Evolutionary conservation across 2,888 invertebrate species (phyloP).

Genomic region (Drosophila buzzatii): DNA sequence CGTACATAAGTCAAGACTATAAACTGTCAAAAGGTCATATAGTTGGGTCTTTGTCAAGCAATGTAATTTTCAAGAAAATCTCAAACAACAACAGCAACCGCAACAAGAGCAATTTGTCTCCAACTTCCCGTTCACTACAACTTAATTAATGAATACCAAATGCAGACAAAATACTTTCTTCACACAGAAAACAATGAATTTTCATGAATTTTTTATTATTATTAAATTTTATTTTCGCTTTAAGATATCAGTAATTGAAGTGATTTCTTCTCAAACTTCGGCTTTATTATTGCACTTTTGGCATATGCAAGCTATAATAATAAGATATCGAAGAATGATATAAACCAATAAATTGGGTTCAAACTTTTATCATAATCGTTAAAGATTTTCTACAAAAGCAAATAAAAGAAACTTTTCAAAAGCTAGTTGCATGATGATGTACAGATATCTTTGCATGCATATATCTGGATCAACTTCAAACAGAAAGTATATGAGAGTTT

Average conservation of each 20-base stretch:
- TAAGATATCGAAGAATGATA: slow-evolving; percentile 5
- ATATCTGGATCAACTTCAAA: neutral
- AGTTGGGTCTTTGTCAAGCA: slow-evolving; percentile 61
- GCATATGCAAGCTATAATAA: slow-evolving; percentile 13
- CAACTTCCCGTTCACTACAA: slow-evolving; percentile 34
- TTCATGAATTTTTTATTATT: neutral
- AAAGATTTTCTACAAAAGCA: slow-evolving; percentile 15
- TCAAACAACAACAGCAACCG: slow-evolving; percentile 23
- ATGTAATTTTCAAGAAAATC: slow-evolving; percentile 64
- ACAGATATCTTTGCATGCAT: neutral
- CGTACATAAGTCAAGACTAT: slow-evolving; percentile 46
- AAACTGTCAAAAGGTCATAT: slow-evolving; percentile 68
- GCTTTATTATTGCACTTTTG: slow-evolving; percentile 6
- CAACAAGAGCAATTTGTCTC: slow-evolving; percentile 57
- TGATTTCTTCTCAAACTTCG: neutral
- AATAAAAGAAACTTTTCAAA: slow-evolving; percentile 12
- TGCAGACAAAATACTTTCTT: slow-evolving; percentile 14
- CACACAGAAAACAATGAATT: neutral
- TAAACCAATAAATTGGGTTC: slow-evolving; percentile 17
- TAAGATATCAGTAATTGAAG: neutral
- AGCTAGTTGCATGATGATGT: neutral
- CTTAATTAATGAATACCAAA: slow-evolving; percentile 54
- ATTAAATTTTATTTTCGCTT: neutral
- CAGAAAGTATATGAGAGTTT: neutral
- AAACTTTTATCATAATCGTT: slow-evolving; percentile 28